Evolutionary conservation across 1,140 invertebrate species (phyloP).

Genomic region (Atta texana): DNA sequence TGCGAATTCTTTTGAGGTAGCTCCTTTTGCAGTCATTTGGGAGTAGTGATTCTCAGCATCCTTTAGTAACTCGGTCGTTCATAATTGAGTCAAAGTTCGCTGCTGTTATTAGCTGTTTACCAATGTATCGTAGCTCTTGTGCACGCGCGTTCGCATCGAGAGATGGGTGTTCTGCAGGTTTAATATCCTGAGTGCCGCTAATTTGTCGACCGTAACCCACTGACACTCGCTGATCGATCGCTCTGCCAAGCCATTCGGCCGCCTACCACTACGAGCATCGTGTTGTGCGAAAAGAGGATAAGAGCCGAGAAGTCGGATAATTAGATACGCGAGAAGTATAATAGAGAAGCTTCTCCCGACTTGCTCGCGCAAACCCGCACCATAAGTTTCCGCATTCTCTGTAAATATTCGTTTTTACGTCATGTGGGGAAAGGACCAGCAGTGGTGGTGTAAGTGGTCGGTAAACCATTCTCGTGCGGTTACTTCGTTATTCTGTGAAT

Average conservation of each 20-base stretch:
- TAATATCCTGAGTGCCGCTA: conserved; percentile 84
- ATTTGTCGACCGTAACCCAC: conserved; percentile 81
- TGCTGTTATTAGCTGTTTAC: conserved; percentile 71
- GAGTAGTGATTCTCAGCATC: conserved; percentile 30
- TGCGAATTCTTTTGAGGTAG: not conserved
- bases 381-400: not conserved
- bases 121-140: conserved; percentile 56
- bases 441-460: conserved; percentile 33
- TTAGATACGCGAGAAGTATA: conserved; percentile 75
- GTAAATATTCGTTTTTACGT: conserved; percentile 36
- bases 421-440: not conserved
- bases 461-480: conserved; percentile 52
- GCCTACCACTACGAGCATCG: not conserved
- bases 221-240: conserved; percentile 81
- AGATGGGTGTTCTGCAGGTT: conserved; percentile 69
- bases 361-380: conserved; percentile 3
- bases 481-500: conserved; percentile 30
- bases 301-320: conserved; percentile 71
- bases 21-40: not conserved
- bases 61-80: conserved; percentile 61
- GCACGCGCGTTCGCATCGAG: conserved; percentile 20
- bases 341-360: conserved; percentile 71
- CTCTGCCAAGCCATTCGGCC: conserved; percentile 54
- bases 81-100: conserved; percentile 64
- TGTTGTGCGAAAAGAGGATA: conserved; percentile 38